Evolutionary conservation across 1,140 invertebrate genomes (phyloP).

Genomic region (Reticulitermes speratus): DNA sequence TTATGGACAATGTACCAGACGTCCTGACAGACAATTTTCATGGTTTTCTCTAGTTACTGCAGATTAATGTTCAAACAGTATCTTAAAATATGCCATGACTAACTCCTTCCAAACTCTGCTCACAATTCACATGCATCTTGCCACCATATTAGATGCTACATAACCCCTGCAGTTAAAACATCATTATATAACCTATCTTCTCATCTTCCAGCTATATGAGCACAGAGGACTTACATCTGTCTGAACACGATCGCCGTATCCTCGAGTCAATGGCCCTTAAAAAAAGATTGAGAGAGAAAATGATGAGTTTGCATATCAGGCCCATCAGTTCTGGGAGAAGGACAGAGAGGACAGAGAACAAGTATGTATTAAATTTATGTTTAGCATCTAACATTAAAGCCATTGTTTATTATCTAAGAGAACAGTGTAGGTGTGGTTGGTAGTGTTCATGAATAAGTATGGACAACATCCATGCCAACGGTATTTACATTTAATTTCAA

Average conservation of each 20-base stretch:
- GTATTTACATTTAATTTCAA: too few relatives aligned
- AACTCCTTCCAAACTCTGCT: too few relatives aligned
- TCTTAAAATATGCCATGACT: too few relatives aligned
- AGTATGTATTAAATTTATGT: conserved; percentile 25
- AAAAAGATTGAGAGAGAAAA: conserved; percentile 36
- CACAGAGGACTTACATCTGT: conserved; percentile 34
- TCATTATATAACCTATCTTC: background rate
- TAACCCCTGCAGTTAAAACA: too few relatives aligned
- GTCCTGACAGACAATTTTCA: too few relatives aligned
- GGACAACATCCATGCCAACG: too few relatives aligned
- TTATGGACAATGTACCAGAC: too few relatives aligned
- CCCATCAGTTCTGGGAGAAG: conserved; percentile 39
- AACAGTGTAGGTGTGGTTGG: background rate
- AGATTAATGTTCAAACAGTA: too few relatives aligned
- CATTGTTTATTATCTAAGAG: background rate
- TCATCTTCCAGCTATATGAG: conserved; percentile 30
- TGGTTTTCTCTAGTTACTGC: too few relatives aligned
- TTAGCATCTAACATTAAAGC: background rate
- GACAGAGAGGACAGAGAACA: conserved; percentile 36
- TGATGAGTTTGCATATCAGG: conserved; percentile 39
- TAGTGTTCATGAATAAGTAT: too few relatives aligned
- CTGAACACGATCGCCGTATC: conserved; percentile 40
- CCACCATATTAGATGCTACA: too few relatives aligned
- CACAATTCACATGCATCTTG: too few relatives aligned
- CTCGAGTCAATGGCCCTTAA: conserved; percentile 40